Percentiles rank a stretch among this genome's conserved stretches.
These are phyloP conservation scores for Digitonthophagus gazella DNA, from an alignment of 2,888 invertebrate genomes.

Conservation along the genomic window DNA sequence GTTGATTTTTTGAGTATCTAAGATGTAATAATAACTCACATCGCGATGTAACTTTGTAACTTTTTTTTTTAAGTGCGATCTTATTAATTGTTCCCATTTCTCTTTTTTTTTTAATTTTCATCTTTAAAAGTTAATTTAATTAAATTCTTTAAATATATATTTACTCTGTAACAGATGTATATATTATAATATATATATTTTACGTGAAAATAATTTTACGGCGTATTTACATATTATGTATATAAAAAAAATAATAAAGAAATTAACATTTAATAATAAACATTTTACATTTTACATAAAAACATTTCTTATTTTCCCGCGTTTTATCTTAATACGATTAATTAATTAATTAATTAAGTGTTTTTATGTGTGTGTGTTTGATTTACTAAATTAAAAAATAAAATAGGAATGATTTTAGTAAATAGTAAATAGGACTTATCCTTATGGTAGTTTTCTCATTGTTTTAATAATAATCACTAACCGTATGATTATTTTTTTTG, in stretches of 20 bases:
- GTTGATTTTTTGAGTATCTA: too few species aligned
- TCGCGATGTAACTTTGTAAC: constrained; percentile 19
- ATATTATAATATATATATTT: constrained; percentile 20
- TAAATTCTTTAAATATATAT: constrained; percentile 21
- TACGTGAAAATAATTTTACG: constrained; percentile 21
- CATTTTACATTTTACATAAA: constrained; percentile 15
- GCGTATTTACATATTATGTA: constrained; percentile 15
- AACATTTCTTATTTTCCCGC: constrained; percentile 12
- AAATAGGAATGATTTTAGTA: neutral
- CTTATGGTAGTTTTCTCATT: constrained; percentile 4
- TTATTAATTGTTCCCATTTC: constrained; percentile 33
- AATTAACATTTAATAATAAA: neutral
- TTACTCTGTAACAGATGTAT: constrained; percentile 23
- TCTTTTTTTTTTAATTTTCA: constrained; percentile 25
- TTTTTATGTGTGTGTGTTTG: constrained; percentile 9
- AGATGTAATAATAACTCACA: too few species aligned
- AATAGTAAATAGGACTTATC: neutral
- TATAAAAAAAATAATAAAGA: constrained; percentile 6
- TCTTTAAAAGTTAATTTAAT: too few species aligned
- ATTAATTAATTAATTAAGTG: too few species aligned
- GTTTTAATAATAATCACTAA: constrained; percentile 35
- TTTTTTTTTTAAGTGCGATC: constrained; percentile 22
- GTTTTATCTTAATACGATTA: neutral
- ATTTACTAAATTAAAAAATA: neutral
- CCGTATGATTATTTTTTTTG: constrained; percentile 33